Evolutionary conservation across 2,797 vertebrate genomes (phyloP).

Genomic region (Chaenodraco wilsoni): DNA sequence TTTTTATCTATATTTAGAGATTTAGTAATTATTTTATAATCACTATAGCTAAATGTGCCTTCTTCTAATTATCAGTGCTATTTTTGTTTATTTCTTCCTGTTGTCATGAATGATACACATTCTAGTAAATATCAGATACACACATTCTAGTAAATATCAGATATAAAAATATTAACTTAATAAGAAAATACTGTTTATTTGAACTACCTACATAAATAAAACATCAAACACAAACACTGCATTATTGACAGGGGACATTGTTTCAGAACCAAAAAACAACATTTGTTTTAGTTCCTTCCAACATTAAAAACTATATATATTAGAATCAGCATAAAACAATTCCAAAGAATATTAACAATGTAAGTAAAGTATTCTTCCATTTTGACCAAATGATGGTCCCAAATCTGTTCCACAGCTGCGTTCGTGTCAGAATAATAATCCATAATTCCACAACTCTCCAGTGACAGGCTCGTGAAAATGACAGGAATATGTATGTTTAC

Average conservation of each 20-base stretch:
- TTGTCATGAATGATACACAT: not conserved
- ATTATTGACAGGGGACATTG: not conserved
- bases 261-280: not conserved
- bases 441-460: constrained; percentile 33
- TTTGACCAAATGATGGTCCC: constrained; percentile 6
- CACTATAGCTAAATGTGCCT: not conserved
- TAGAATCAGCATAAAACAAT: not conserved
- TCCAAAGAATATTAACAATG: not conserved
- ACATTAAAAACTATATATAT: not conserved
- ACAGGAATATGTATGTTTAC: constrained; percentile 64
- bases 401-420: not conserved
- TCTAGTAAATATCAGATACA: not conserved
- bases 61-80: not conserved
- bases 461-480: constrained; percentile 42
- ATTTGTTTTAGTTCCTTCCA: not conserved
- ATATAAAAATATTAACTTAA: not conserved
- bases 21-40: constrained; percentile 12
- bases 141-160: not conserved
- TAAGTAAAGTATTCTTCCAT: not conserved
- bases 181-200: not conserved
- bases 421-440: constrained; percentile 29
- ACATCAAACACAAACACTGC: not conserved
- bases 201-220: not conserved
- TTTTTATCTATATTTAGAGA: constrained; percentile 10
- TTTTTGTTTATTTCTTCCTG: not conserved